phyloP scores from a whole-genome alignment of 2,888 invertebrate species.

The Melieria picta region DNA sequence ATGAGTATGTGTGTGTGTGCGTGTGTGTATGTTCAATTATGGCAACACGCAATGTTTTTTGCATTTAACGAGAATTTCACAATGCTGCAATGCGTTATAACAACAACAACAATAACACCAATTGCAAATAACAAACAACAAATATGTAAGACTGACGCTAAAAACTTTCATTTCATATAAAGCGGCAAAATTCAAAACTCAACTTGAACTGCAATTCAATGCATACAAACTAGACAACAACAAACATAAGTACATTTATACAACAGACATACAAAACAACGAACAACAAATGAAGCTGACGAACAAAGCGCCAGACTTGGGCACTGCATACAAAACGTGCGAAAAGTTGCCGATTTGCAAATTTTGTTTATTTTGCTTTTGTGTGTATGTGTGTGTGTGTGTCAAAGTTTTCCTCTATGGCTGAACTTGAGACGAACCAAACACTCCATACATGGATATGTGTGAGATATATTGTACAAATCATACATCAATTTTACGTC shows the following conservation, averaged over 20 bases:
- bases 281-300: neutral
- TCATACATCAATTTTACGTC: no score
- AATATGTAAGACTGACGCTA: neutral
- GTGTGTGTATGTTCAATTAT: neutral
- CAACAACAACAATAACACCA: neutral
- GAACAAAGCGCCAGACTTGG: neutral
- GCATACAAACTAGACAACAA: neutral
- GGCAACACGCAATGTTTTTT: neutral
- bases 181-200: no score
- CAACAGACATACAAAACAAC: neutral
- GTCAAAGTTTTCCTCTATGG: no score
- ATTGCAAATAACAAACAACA: neutral
- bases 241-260: no score
- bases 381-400: no score
- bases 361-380: no score
- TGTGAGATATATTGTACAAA: no score
- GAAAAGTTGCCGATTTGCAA: constrained; percentile 4
- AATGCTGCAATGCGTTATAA: neutral
- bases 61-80: constrained; percentile 7
- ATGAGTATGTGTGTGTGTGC: no score
- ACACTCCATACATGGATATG: no score
- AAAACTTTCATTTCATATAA: constrained; percentile 12
- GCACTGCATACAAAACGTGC: neutral
- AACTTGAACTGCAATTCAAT: neutral
- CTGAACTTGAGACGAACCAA: no score